These are phyloP conservation scores for Coregonus ussuriensis DNA, from an alignment of 2,797 vertebrate species.

Conservation along the genomic window DNA sequence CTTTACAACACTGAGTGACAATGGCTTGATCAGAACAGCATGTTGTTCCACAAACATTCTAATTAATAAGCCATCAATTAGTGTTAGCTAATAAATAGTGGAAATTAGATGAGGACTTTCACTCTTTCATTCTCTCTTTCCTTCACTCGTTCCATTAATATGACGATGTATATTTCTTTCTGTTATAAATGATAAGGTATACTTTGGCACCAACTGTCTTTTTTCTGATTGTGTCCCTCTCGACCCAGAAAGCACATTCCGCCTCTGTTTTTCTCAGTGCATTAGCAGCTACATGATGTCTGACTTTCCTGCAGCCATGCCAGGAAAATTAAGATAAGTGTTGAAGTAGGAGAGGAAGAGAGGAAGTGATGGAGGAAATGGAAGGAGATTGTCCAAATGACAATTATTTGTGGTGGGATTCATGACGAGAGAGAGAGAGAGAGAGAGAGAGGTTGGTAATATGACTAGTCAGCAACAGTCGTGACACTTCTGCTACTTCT, in stretches of 20 bases:
- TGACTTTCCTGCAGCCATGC: conserved; percentile 56
- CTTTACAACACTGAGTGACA: too few relatives aligned
- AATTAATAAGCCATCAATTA: neutral
- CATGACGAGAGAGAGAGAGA: neutral
- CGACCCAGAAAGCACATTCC: conserved; percentile 33
- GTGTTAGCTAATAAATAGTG: neutral
- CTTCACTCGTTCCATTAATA: too few relatives aligned
- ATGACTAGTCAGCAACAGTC: neutral
- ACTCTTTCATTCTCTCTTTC: neutral
- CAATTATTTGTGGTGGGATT: conserved; percentile 7
- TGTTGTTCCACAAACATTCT: neutral
- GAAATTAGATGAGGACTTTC: neutral
- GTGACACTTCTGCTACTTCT: neutral
- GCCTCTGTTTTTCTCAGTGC: conserved; percentile 40
- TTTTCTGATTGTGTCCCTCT: conserved; percentile 16
- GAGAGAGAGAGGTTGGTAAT: conserved; percentile 10
- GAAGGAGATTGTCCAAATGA: conserved; percentile 30
- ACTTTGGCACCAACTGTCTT: conserved; percentile 10
- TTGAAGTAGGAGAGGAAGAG: conserved; percentile 42
- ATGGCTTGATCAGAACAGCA: neutral
- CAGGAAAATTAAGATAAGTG: conserved; percentile 61
- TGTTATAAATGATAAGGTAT: too few relatives aligned
- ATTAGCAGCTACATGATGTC: conserved; percentile 46
- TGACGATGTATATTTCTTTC: too few relatives aligned
- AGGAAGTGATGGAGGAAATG: conserved; percentile 47